phyloP scores from a whole-genome alignment of 2,113 vertebrate genomes.

The Dipodomys stephensi region DNA sequence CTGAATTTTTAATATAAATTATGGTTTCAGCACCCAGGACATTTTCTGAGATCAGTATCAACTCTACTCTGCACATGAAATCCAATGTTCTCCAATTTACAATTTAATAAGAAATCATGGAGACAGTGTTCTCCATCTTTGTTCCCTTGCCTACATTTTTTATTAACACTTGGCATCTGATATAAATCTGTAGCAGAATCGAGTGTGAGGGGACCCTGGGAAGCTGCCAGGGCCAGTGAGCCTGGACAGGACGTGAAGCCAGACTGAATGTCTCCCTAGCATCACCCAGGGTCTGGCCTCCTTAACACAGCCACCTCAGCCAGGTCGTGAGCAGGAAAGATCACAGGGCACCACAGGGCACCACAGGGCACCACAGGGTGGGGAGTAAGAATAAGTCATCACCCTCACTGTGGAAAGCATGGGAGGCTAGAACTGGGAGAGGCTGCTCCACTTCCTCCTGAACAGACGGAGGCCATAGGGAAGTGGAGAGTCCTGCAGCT shows the following conservation, averaged over 20 bases:
- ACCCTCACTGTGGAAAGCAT: not conserved
- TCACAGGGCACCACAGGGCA: not conserved
- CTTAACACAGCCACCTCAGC: too few relatives aligned
- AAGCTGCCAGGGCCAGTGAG: not conserved
- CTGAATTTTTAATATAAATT: not conserved
- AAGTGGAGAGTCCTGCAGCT: too few relatives aligned
- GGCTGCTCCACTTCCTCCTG: too few relatives aligned
- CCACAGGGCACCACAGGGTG: not conserved
- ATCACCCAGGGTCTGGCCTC: not conserved
- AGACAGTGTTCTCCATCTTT: not conserved
- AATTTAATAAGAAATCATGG: conserved; percentile 32
- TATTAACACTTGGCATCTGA: conserved; percentile 17
- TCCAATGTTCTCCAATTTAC: conserved; percentile 14
- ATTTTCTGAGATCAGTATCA: conserved; percentile 12
- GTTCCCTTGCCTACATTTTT: conserved; percentile 11
- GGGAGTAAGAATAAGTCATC: not conserved
- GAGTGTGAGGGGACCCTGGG: not conserved
- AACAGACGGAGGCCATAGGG: too few relatives aligned
- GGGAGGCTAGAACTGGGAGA: not conserved
- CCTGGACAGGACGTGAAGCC: not conserved
- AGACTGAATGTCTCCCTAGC: not conserved
- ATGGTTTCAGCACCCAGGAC: not conserved
- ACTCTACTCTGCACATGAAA: conserved; percentile 21
- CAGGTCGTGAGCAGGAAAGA: not conserved
- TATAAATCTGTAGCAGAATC: conserved; percentile 53